Conservation (phyloP, 2,113 vertebrate genomes). For the Hucho hucho region DNA sequence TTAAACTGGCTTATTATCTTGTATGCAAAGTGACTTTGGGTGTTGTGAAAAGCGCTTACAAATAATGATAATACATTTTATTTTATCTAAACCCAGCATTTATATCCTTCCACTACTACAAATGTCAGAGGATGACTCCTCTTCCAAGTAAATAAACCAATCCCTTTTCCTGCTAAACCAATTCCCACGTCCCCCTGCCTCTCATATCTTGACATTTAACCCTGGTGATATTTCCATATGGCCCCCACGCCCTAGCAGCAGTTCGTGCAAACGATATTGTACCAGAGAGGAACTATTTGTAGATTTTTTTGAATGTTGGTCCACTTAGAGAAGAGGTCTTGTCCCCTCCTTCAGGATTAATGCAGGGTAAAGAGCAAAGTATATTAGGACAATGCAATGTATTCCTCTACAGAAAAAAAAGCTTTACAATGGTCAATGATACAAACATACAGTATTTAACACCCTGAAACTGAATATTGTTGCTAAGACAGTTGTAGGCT, state of each 20-base stretch:
- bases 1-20: too few relatives aligned
- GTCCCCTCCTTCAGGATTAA: neutral
- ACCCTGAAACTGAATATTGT: too few relatives aligned
- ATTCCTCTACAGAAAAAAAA: too few relatives aligned
- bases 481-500: too few relatives aligned
- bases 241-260: neutral
- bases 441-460: too few relatives aligned
- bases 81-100: too few relatives aligned
- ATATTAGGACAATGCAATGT: too few relatives aligned
- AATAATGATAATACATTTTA: too few relatives aligned
- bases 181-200: neutral
- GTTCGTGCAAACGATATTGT: neutral
- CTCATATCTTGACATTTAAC: neutral
- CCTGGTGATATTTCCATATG: neutral
- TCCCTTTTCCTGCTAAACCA: neutral
- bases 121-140: neutral
- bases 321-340: neutral
- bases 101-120: neutral
- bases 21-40: too few relatives aligned
- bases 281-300: neutral
- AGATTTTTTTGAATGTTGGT: neutral
- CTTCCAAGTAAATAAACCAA: neutral
- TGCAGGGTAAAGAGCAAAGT: too few relatives aligned
- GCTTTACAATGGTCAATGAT: too few relatives aligned
- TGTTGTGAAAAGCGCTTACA: too few relatives aligned